Evolutionary conservation across 2,888 invertebrate genomes (phyloP).

Genomic region (Ditula angustiorana): DNA sequence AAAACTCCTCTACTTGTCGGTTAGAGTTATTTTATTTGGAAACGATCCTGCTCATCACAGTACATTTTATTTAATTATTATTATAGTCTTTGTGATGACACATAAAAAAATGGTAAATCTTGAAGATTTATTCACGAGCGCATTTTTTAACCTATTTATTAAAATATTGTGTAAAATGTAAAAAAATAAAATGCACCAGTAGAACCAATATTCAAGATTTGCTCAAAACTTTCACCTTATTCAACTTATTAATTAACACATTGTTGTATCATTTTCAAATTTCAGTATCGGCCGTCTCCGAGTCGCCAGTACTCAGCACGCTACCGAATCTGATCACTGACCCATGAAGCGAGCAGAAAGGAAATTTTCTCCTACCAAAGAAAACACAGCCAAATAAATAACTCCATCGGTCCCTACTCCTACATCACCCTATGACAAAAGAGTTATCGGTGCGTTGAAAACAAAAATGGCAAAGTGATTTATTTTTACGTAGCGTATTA

Average conservation of each 20-base stretch:
- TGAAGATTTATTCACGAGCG: too few species aligned
- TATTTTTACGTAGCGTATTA: constrained; percentile 70
- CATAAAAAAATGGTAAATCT: too few species aligned
- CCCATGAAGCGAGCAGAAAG: constrained; percentile 85
- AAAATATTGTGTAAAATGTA: too few species aligned
- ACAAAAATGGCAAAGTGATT: constrained; percentile 85
- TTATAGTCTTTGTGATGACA: too few species aligned
- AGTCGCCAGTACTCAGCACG: constrained; percentile 55
- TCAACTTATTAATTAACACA: not conserved
- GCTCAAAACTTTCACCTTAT: too few species aligned
- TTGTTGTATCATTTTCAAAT: constrained; percentile 10
- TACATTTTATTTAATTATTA: too few species aligned
- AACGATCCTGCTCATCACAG: too few species aligned
- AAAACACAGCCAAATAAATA: constrained; percentile 85
- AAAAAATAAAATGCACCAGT: too few species aligned
- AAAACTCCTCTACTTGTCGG: too few species aligned
- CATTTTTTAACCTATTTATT: too few species aligned
- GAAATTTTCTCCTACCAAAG: constrained; percentile 82
- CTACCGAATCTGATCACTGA: constrained; percentile 81
- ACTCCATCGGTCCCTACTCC: constrained; percentile 81
- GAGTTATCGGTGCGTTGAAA: constrained; percentile 86
- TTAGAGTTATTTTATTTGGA: too few species aligned
- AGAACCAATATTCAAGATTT: too few species aligned
- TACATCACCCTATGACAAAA: constrained; percentile 86
- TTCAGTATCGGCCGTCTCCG: constrained; percentile 53